Percentiles rank a stretch among this genome's conserved stretches.
phyloP scores from a whole-genome alignment of 2,888 invertebrate genomes.

The Agrilus mali region DNA sequence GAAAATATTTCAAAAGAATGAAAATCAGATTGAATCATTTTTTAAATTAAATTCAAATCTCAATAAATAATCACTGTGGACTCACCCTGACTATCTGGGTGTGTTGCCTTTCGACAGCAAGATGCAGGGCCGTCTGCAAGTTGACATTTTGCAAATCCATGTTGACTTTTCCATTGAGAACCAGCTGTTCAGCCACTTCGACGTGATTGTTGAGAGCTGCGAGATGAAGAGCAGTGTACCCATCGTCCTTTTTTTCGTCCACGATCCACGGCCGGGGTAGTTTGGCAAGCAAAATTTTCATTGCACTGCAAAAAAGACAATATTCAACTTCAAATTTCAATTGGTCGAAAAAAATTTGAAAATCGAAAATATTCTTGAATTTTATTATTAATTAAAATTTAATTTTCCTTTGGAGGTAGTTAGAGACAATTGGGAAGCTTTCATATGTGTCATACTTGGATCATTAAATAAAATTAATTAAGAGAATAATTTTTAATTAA shows the following conservation, averaged over 20 bases:
- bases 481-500: too few species aligned
- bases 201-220: constrained; percentile 95
- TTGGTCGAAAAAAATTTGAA: too few species aligned
- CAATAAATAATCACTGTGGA: constrained; percentile 7
- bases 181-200: constrained; percentile 85
- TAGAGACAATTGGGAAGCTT: too few species aligned
- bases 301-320: constrained; percentile 61
- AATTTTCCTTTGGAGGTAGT: too few species aligned
- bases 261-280: constrained; percentile 93
- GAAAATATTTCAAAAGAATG: constrained; percentile 14
- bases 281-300: constrained; percentile 88
- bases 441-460: too few species aligned
- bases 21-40: too few species aligned
- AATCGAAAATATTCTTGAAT: too few species aligned
- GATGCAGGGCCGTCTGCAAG: constrained; percentile 81
- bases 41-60: not conserved
- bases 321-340: too few species aligned
- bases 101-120: constrained; percentile 94
- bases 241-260: constrained; percentile 97
- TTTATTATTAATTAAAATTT: too few species aligned
- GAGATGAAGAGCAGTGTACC: constrained; percentile 90
- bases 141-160: constrained; percentile 95
- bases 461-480: too few species aligned
- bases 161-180: constrained; percentile 78
- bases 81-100: constrained; percentile 88